Conservation (phyloP, 2,888 invertebrate genomes). For the Pyrrhosoma nymphula region DNA sequence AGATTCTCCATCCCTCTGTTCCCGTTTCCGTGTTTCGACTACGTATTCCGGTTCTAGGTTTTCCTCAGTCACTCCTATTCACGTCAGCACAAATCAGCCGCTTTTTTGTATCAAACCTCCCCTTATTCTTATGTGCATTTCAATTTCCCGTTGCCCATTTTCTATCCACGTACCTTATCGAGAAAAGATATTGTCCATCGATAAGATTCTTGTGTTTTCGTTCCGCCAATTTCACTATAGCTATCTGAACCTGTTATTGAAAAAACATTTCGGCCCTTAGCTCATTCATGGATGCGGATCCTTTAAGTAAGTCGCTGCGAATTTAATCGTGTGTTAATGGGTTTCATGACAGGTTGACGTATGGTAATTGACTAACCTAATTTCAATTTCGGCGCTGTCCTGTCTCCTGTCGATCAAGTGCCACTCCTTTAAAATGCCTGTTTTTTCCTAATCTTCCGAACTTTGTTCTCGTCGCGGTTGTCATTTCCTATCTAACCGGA, state of each 20-base stretch:
- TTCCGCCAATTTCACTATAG: neutral
- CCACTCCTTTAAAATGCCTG: neutral
- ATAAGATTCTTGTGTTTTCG: neutral
- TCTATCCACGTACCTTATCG: neutral
- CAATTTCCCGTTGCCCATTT: neutral
- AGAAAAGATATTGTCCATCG: neutral
- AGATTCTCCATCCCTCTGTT: neutral
- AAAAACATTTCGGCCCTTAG: neutral
- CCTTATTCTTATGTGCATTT: neutral
- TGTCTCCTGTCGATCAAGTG: neutral
- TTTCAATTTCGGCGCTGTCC: neutral
- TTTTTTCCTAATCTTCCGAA: neutral
- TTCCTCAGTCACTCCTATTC: neutral
- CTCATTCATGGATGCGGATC: neutral
- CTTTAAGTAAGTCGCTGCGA: neutral
- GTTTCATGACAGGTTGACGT: neutral
- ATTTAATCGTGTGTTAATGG: neutral
- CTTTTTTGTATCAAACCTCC: neutral
- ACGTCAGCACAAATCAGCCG: neutral
- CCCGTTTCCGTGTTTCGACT: neutral
- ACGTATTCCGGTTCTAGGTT: neutral
- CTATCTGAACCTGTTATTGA: neutral
- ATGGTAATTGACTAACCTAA: neutral
- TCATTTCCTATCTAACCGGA: neutral
- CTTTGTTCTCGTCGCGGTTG: neutral